phyloP scores from a whole-genome alignment of 2,797 vertebrate genomes.

The Pangasius sanitwongsei region DNA sequence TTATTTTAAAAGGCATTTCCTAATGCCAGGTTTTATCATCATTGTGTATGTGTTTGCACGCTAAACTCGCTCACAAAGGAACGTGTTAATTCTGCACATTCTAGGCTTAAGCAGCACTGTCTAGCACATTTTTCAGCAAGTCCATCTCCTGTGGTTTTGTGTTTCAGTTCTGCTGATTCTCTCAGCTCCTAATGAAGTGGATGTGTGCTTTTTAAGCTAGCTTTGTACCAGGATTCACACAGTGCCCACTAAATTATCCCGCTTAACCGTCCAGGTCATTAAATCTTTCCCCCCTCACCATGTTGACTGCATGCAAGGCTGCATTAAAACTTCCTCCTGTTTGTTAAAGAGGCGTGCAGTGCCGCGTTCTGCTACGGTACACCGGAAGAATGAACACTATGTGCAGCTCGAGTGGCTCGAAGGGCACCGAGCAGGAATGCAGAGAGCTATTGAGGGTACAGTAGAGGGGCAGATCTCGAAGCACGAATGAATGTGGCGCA shows the following conservation, averaged over 20 bases:
- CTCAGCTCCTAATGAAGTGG: background rate
- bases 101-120: background rate
- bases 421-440: constrained; percentile 43
- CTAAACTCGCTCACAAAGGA: background rate
- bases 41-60: background rate
- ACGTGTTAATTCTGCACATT: background rate
- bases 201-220: background rate
- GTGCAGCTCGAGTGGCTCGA: constrained; percentile 29
- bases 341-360: background rate
- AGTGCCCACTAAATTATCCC: background rate
- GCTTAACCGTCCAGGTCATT: background rate
- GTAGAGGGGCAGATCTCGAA: constrained; percentile 6
- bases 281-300: background rate
- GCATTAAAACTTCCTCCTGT: background rate
- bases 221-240: constrained; percentile 13
- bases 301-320: background rate
- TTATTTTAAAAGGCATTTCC: background rate
- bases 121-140: background rate
- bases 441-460: constrained; percentile 16
- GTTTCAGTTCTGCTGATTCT: constrained; percentile 11
- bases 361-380: background rate
- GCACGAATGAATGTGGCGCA: constrained; percentile 16
- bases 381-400: constrained; percentile 32
- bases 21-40: background rate
- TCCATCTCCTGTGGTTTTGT: background rate